Evolutionary conservation across 1,140 invertebrate species (phyloP).

Genomic region (Olivierus martensii): DNA sequence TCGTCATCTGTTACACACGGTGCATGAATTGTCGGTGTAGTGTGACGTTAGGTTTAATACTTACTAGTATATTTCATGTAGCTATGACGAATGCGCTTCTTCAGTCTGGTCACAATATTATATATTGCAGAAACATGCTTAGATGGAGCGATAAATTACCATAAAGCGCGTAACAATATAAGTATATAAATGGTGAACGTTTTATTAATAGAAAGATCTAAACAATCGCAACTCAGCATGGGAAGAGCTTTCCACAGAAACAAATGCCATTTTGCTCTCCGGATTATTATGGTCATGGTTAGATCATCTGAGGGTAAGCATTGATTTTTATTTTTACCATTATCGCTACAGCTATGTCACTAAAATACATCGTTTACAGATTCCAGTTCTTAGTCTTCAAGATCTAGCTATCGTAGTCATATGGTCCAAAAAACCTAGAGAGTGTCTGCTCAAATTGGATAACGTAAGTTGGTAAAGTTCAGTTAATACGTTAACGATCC

Average conservation of each 20-base stretch:
- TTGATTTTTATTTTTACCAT: not conserved
- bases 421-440: slow-evolving; percentile 27
- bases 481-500: not conserved
- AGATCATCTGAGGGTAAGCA: slow-evolving; percentile 16
- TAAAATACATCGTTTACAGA: slow-evolving; percentile 26
- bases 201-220: not conserved
- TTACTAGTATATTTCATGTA: too few species aligned
- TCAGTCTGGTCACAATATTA: too few species aligned
- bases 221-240: slow-evolving; percentile 12
- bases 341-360: too few species aligned
- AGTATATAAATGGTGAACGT: too few species aligned
- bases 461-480: slow-evolving; percentile 33
- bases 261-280: slow-evolving; percentile 7
- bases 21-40: too few species aligned
- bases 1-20: too few species aligned
- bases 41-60: too few species aligned
- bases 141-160: too few species aligned
- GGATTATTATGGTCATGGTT: slow-evolving; percentile 19
- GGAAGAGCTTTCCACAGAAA: slow-evolving; percentile 15
- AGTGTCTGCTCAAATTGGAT: slow-evolving; percentile 45
- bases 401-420: slow-evolving; percentile 50
- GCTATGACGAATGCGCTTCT: too few species aligned
- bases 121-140: too few species aligned
- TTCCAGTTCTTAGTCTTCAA: slow-evolving; percentile 46
- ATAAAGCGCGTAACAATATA: too few species aligned